Percentiles rank a stretch among this genome's conserved stretches.
phyloP scores from a whole-genome alignment of 2,113 vertebrate genomes.

The Pituophis catenifer region DNA sequence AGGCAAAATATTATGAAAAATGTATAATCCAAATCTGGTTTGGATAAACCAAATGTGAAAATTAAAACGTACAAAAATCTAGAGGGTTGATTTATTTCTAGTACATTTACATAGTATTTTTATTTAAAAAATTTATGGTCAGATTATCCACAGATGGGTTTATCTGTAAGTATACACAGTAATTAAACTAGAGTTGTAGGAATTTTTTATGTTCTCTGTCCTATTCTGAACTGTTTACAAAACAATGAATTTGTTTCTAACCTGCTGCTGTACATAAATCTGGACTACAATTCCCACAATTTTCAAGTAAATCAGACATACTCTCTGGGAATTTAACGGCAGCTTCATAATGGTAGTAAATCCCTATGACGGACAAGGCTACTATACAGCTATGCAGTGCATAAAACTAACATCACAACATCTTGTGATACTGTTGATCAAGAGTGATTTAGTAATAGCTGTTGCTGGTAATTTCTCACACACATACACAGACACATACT shows the following conservation, averaged over 20 bases:
- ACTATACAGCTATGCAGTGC: neutral
- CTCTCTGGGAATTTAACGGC: neutral
- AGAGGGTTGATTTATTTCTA: neutral
- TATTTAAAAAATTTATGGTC: neutral
- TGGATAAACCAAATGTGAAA: neutral
- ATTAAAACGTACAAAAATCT: neutral
- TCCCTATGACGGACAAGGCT: neutral
- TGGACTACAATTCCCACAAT: neutral
- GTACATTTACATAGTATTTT: neutral
- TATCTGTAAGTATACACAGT: neutral
- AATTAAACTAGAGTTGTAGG: neutral
- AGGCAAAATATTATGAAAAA: neutral
- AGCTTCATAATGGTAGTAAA: neutral
- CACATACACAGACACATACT: neutral
- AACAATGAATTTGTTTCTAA: neutral
- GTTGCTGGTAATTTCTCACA: neutral
- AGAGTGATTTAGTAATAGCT: neutral
- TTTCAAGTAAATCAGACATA: neutral
- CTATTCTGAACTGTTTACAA: neutral
- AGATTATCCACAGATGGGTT: neutral
- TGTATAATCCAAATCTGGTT: neutral
- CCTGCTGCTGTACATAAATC: neutral
- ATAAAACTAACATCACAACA: neutral
- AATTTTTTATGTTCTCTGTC: neutral
- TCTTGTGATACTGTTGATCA: neutral